Evolutionary conservation across 2,888 invertebrate genomes (phyloP), one percentile per base, ranked within the genome.

Genomic region (Helobdella robusta): DNA sequence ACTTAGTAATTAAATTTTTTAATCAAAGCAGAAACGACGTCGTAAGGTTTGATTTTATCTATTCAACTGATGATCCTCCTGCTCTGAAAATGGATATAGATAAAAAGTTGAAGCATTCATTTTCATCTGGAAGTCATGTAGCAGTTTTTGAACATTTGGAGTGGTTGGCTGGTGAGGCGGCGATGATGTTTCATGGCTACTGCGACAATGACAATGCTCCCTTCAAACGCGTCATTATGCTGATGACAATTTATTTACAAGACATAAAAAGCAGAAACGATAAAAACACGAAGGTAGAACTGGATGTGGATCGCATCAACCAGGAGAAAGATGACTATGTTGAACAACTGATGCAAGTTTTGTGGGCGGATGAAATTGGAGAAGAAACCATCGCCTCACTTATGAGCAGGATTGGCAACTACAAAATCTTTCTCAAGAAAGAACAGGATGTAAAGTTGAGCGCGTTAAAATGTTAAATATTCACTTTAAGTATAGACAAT

Each of bases 151-250:
- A 73, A 35, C 72, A 74, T 66, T 60, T 77, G 40, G 74, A 77
- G 36, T 61, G 50, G 5, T 60, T 76, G 8, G 68, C 71, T 0
- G 74, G 73, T 0, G 61, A 70, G 25, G 73, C 74, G 18, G 73
- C 74, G 0, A 71, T 76, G 50, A 67, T 77, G 25, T 70, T 77
- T 1, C 76, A 77, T 68, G 74, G 73, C 2, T 75, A 72, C 68
- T 77, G 77, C 67, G 77, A 77, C 67, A 74, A 74, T 25, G 75
- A 75, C 64, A 74, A 75, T 67, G 77, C 77, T 20, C 76, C 76
- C 1, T 75, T 70, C 65, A 76, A 75, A 67, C 68, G 74, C 30
- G 74, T 72, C 2, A 68, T 73, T 40, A 70, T 76, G 2, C 66
- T 75, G 4, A 68, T 75, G 48, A 71, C 72, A 1, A 59, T 75